Evolutionary conservation across 2,113 vertebrate genomes (phyloP).

Genomic region (Corvus hawaiiensis): DNA sequence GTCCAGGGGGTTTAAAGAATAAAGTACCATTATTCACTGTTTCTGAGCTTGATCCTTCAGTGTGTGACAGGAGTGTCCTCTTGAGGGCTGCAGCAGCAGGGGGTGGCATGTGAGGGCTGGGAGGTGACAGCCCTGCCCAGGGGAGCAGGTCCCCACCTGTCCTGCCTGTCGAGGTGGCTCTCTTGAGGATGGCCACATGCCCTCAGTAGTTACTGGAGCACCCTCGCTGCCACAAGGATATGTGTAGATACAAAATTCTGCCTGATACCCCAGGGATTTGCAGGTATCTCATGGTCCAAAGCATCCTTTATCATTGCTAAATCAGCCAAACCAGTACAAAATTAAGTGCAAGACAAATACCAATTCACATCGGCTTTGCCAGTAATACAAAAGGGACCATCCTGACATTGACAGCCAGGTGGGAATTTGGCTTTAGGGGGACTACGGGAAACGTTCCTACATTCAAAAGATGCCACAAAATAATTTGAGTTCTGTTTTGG

Average conservation of each 20-base stretch:
- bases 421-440: not conserved
- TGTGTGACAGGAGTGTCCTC: not conserved
- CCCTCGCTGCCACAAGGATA: not conserved
- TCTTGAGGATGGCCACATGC: not conserved
- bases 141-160: not conserved
- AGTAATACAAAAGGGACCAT: not conserved
- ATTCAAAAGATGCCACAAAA: conserved; percentile 12
- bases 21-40: not conserved
- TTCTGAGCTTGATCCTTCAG: not conserved
- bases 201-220: not conserved
- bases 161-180: not conserved
- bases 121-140: not conserved
- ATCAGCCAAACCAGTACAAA: conserved; percentile 49
- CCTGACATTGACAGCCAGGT: not conserved
- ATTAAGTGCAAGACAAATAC: conserved; percentile 41
- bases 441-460: conserved; percentile 5
- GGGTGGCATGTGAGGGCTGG: not conserved
- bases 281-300: conserved; percentile 10
- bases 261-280: not conserved
- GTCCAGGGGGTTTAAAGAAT: fast-evolving
- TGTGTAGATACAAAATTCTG: not conserved
- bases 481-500: not conserved
- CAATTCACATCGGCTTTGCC: not conserved
- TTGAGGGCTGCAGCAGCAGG: not conserved
- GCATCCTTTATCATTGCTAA: conserved; percentile 48